phyloP scores from a whole-genome alignment of 2,888 invertebrate species.

The Tipula helvola region DNA sequence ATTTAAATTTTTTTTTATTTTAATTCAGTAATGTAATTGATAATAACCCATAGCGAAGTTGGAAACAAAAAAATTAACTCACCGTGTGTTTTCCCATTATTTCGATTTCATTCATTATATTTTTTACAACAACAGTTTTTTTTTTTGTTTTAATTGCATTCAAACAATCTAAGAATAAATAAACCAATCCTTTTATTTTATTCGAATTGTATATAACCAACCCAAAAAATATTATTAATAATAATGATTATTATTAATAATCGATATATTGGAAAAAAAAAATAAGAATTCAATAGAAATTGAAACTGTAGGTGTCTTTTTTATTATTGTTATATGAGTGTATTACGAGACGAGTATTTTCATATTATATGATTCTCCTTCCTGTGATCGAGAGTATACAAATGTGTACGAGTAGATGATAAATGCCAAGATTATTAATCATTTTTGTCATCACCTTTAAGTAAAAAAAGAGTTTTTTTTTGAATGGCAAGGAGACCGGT shows the following conservation, averaged over 20 bases:
- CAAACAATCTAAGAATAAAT: background rate
- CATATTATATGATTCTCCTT: background rate
- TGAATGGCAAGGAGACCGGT: background rate
- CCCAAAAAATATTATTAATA: background rate
- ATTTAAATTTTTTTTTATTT: background rate
- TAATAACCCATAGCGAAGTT: background rate
- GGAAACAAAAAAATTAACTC: background rate
- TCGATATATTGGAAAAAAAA: background rate
- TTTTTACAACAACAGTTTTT: background rate
- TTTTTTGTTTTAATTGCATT: background rate
- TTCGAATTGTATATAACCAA: background rate
- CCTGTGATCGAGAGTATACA: background rate
- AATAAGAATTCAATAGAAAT: background rate
- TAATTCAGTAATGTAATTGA: background rate
- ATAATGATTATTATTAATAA: background rate
- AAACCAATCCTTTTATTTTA: background rate
- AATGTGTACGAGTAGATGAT: background rate
- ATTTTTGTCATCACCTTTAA: background rate
- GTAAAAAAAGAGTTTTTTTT: background rate
- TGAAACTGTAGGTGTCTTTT: background rate
- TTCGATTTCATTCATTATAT: background rate
- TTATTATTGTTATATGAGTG: background rate
- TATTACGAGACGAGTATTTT: background rate
- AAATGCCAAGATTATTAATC: background rate
- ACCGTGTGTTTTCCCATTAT: background rate